Evolutionary conservation across 2,797 vertebrate species (phyloP), one percentile per base, ranked within the genome.

Genomic region (Selene dorsalis): DNA sequence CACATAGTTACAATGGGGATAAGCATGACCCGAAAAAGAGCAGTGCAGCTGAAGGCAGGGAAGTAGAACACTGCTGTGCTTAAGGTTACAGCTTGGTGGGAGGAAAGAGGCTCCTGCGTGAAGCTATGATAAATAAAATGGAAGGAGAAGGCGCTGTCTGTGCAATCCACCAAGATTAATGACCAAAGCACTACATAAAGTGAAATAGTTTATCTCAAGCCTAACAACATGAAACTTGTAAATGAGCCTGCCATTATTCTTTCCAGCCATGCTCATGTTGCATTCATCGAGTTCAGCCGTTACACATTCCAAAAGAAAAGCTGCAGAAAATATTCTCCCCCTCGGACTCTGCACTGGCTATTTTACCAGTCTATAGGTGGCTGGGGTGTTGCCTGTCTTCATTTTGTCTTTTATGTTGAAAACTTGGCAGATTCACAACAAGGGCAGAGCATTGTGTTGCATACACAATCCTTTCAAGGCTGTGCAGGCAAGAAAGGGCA

Each of bases 151-250:
- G 69, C 35, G 83, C 52, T 72, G 83, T 89, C 85, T 87, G 56
- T 82, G 77, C 70, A 86, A 84, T 82, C 73, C 71, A 53, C 70
- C 39, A 87, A 89, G 92, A 95, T 94, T 89, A 93, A 95, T 91
- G 86, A 83, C 75, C 75, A 70, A 69, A 72, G 78, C 82, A 90
- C 88, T 84, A 86, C 83, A 92, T 94, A 86, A 93, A 94, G 89
- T 89, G 84, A 93, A 93, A 92, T 86, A 88, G 91, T 94, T 94
- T 91, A 93, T 94, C 91, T 94, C 82, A 58, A 78, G 90, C 83
- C 84, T 86, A 93, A 92, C 88, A 92, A 90, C 86, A 83, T 86
- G 89, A 92, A 94, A 92, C 86, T 86, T 91, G 84, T 86, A 91
- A 91, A 94, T 86, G 84, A 39, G 79, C 70, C 83, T 62, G 79